Percentiles rank a stretch among this genome's conserved stretches.
phyloP scores from a whole-genome alignment of 2,888 invertebrate genomes.

The Aphidoletes aphidimyza region DNA sequence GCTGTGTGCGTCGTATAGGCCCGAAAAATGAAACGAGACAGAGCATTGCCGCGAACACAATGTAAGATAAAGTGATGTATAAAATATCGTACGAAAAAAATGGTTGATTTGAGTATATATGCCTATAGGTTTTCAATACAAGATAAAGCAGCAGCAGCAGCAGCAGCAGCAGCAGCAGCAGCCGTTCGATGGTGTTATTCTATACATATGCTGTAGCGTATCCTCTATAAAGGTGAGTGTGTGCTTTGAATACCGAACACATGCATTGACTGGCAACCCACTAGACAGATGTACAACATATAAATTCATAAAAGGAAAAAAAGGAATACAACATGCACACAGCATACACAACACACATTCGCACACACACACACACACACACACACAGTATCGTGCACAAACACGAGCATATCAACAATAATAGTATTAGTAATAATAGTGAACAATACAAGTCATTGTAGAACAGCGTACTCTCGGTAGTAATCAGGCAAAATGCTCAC shows the following conservation, averaged over 20 bases:
- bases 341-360: too few species aligned
- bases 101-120: neutral
- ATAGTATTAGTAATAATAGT: too few species aligned
- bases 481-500: neutral
- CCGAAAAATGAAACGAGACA: slow-evolving; percentile 35
- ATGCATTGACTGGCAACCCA: neutral
- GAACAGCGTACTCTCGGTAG: neutral
- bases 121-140: neutral
- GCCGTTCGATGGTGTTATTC: neutral
- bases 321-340: neutral
- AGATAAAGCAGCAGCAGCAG: neutral
- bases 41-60: neutral
- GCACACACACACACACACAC: too few species aligned
- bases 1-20: too few species aligned
- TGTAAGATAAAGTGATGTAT: slow-evolving; percentile 7
- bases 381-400: too few species aligned
- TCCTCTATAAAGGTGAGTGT: neutral
- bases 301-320: neutral
- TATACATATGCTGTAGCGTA: neutral
- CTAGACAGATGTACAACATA: slow-evolving; percentile 36
- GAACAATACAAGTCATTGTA: neutral
- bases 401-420: too few species aligned
- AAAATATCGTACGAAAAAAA: neutral
- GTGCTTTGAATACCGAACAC: neutral
- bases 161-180: neutral